These are phyloP conservation scores for Ahaetulla prasina DNA, from an alignment of 2,113 vertebrate species.

Conservation along the genomic window DNA sequence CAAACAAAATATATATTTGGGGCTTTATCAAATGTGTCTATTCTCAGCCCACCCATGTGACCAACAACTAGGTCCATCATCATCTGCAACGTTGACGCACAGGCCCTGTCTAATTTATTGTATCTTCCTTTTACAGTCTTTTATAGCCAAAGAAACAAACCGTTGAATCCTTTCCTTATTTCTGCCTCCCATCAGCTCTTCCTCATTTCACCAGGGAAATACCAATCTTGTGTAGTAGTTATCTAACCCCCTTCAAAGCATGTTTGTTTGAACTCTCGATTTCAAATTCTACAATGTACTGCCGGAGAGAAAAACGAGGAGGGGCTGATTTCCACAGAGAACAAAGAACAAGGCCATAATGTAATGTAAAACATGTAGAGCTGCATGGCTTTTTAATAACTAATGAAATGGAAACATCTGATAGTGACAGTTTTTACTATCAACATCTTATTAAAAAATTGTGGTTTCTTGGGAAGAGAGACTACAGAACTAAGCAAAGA, in stretches of 20 bases:
- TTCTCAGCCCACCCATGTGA: constrained; percentile 16
- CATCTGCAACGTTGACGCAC: neutral
- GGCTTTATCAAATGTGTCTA: constrained; percentile 25
- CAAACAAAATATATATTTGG: constrained; percentile 40
- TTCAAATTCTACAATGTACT: neutral
- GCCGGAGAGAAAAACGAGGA: neutral
- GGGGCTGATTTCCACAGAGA: neutral
- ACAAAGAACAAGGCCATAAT: neutral
- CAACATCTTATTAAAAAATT: neutral
- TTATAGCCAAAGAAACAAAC: neutral
- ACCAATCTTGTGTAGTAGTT: neutral
- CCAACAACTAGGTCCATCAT: neutral
- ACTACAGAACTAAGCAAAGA: neutral
- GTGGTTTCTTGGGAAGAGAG: neutral
- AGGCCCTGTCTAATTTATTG: constrained; percentile 35
- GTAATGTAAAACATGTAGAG: neutral
- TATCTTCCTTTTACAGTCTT: neutral
- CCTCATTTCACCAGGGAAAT: neutral
- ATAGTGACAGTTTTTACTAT: neutral
- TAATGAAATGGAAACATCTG: neutral
- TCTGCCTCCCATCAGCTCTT: neutral
- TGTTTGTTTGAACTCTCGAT: neutral
- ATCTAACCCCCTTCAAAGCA: neutral
- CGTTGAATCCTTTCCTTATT: neutral
- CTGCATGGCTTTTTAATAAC: constrained; percentile 1